Base-by-base conservation (phyloP, 2,797 vertebrate species). In the Cichlasoma orientale region DNA sequence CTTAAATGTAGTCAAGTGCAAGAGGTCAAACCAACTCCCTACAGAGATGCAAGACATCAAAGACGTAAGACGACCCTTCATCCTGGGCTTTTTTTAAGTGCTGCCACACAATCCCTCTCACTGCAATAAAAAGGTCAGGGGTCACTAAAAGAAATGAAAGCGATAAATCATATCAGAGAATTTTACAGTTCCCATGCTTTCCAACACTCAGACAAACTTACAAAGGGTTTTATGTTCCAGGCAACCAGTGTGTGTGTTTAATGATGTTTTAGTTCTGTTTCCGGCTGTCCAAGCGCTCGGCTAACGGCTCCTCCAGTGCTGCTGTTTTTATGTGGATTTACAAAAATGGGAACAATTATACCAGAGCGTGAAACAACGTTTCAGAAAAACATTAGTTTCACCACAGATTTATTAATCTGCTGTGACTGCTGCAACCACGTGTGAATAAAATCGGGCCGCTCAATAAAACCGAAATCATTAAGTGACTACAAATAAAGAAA, bases 81-180 rank as follows among this genome's bases (percentile, higher is more conserved):
- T 82, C 75, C 78, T 71, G 71, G 19, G 29, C 6, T 16, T 76
- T 83, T 72, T 72, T 27, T 56, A 25, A 44, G 53, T 33, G 55
- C 55, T 55, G 73, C 14, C 56, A 44, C 57, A n/a, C 1, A 23
- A 66, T 50, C 56, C 58, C 44, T 70, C 19, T n/a, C n/a, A 14
- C 38, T 31, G 54, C 78, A 55, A 63, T 77, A 57, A 69, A 79
- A 79, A 79, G 69, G 72, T 56, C 57, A 41, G 2, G 23, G 69
- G 74, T 78, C 74, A 77, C 18, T 13, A 16, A 58, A 66, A 68
- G 6, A 77, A 80, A 59, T 61, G 23, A 41, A 82, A 50, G 1
- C 2, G 18, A 63, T 27, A 38, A 33, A 58, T 61, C 11, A 27
- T 44, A 82, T 18, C 8, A 23, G 5, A 12, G n/a, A 36, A 47